Conservation (phyloP, 2,113 vertebrate species). For the Pelodiscus sinensis region DNA sequence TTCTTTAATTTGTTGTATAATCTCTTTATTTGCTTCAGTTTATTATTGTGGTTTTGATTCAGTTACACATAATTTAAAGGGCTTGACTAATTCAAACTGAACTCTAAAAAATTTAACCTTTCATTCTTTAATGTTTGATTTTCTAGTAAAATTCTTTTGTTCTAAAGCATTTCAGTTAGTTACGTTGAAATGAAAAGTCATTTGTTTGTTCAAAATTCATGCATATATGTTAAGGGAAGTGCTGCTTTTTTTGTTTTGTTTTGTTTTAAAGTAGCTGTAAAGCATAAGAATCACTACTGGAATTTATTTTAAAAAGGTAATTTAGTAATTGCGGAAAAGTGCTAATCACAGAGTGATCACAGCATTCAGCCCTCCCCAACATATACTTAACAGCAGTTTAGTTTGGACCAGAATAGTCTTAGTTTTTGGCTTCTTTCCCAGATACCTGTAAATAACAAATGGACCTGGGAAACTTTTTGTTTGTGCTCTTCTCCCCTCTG, state of each 20-base stretch:
- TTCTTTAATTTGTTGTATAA: neutral
- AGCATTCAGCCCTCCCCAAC: no score
- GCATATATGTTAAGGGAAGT: neutral
- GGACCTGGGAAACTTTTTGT: neutral
- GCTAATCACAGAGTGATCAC: no score
- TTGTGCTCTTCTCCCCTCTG: neutral
- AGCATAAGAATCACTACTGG: neutral
- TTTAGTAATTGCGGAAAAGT: no score
- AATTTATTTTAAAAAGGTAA: no score
- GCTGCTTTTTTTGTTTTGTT: neutral
- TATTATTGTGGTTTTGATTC: neutral
- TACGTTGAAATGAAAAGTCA: neutral
- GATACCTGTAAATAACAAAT: no score
- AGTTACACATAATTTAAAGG: neutral
- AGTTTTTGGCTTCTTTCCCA: no score
- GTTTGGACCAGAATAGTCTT: no score
- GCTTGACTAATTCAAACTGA: neutral
- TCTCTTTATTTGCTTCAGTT: neutral
- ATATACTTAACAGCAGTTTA: no score
- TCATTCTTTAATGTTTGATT: neutral
- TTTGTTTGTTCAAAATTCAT: neutral
- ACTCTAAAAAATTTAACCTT: neutral
- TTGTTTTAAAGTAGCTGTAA: neutral
- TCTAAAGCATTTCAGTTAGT: neutral
- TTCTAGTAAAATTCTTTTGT: neutral